Evolutionary conservation across 1,140 invertebrate species (phyloP), one percentile per base, ranked within the genome.

Genomic region (Thalassaphorura encarpata): DNA sequence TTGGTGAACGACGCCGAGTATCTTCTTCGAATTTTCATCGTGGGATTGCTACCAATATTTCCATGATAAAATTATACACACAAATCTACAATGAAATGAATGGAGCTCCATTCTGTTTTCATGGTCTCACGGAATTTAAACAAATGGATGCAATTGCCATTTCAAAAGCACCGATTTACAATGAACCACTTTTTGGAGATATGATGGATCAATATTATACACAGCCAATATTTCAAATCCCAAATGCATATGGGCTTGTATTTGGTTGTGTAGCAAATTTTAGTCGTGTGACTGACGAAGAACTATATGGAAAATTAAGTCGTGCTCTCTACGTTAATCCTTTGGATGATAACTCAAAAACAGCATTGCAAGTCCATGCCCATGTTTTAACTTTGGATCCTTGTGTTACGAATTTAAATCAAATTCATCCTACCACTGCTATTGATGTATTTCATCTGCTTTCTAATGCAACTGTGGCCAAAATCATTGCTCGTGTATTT

Each of bases 211-310:
- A 45, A 4, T 54, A 54, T 24, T 54, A 54, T 23, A 19, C 23
- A 2, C 18, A 47, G 23, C 43, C 43, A 13, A 13, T 13, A 2
- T 54, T 54, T 26, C 27, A 39, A 1, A 5, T 54, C 6, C 43
- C 21, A 0, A 54, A 54, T 28, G 15, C 18, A 2, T 42, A 33
- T 8, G 53, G 40, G 24, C 18, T 48, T 8, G 18, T 39, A 16
- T 54, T 54, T 23, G 53, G 53, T 16, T 54, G 53, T 40, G 53
- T 45, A 6, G 53, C 53, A 0, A 54, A 54, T 23, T 54, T 47
- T 26, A 47, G 53, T 48, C 23, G n/a, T 18, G 33, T 54, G 15
- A 39, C 2, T 26, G 45, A 54, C 27, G n/a, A 1, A 2, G 23
- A 3, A 16, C 24, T 54, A 11, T 24, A 26, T 6, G 15, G 16